Evolutionary conservation across 2,113 vertebrate species (phyloP), one percentile per base, ranked within the genome.

Genomic region (Peucedramus taeniatus): DNA sequence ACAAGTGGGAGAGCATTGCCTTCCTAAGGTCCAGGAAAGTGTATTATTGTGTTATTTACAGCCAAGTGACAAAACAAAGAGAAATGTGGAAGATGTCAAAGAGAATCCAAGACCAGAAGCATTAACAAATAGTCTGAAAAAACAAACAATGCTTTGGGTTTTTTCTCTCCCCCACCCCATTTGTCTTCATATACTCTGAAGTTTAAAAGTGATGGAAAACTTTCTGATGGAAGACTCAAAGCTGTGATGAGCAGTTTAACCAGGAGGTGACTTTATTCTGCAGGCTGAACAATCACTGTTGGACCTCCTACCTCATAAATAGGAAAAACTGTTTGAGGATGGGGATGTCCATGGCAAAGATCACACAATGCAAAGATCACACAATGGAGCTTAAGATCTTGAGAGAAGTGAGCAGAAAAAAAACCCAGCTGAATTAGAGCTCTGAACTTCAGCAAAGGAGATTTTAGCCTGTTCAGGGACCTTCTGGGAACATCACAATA

Each of bases 41-140:
- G 31, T 54, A 76, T 88, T 92, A 90, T 83, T 59, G 42, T 65
- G 71, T 86, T 95, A 88, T 96, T 91, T 91, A 96, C 69, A 85
- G 91, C 64, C 90, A 90, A 88, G 76, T 78, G 86, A 89, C 90
- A 87, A 87, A 94, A 80, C 61, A 89, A 59, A 79, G 53, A 75
- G n/a, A 81, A 78, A 83, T 13, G 60, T 71, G 60, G 71, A 85
- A 94, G 81, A 56, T 0, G 3, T 54, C 66, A 83, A 42, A 69
- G 50, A 56, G 15, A 61, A 53, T 24, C 51, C 42, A 81, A 64
- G 45, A 77, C 24, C 68, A 56, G 42, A 86, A 75, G 10, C 30
- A 70, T 70, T 89, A 70, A 80, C 11, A 79, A 81, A 66, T 9
- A 65, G 9, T 40, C 20, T 30, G 40, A 77, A 81, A 81, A 76